Percentiles rank a stretch among this genome's conserved stretches.
Evolutionary conservation across 2,113 vertebrate genomes (phyloP).

Genomic region (Heterotis niloticus): DNA sequence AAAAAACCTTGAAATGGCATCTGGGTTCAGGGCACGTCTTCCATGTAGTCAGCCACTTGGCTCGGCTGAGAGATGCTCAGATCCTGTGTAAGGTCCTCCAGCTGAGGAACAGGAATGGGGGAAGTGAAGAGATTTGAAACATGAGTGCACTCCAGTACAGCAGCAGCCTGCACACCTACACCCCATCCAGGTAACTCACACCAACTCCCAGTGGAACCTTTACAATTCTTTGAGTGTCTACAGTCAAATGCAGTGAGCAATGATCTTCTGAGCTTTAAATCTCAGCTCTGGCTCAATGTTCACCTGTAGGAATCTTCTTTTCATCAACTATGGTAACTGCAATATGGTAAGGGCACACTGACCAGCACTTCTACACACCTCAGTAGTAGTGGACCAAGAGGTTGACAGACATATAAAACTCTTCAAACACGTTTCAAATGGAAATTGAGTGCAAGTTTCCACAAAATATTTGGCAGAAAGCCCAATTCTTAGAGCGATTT

Average conservation of each 20-base stretch:
- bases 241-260: background rate
- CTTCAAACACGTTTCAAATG: too few relatives aligned
- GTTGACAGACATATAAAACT: background rate
- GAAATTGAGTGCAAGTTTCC: too few relatives aligned
- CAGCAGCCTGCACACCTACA: background rate
- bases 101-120: slow-evolving; percentile 43
- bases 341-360: background rate
- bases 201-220: background rate
- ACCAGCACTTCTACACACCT: background rate
- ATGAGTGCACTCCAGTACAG: background rate
- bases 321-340: background rate
- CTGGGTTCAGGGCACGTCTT: slow-evolving; percentile 73
- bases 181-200: background rate
- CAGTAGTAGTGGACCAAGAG: background rate
- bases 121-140: background rate
- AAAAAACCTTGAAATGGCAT: too few relatives aligned
- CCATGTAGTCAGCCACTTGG: slow-evolving; percentile 80
- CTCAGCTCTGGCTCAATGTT: background rate
- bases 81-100: slow-evolving; percentile 83
- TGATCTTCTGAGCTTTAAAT: background rate
- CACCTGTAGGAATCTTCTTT: background rate
- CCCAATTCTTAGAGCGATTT: background rate
- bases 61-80: slow-evolving; percentile 81
- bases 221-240: too few relatives aligned
- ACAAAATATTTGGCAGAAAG: background rate